These are phyloP conservation scores for Molossus molossus DNA, from an alignment of 2,797 vertebrate genomes.

Conservation along the genomic window DNA sequence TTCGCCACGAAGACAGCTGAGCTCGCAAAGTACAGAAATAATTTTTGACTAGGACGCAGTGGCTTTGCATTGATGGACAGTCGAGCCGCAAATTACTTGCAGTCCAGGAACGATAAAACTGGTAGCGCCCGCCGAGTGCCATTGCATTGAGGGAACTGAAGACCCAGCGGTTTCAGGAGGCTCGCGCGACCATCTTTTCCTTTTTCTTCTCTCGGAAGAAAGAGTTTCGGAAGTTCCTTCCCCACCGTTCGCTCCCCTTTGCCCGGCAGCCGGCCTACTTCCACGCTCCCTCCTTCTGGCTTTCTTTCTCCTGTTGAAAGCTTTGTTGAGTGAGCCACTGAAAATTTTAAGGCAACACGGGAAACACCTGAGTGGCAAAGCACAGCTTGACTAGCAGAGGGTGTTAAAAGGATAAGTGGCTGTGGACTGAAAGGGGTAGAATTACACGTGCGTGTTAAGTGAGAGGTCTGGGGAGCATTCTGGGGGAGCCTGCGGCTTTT, in stretches of 20 bases:
- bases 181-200: fast-evolving
- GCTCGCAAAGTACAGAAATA: not conserved
- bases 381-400: slow-evolving; percentile 69
- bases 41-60: slow-evolving; percentile 26
- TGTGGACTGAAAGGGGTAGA: slow-evolving; percentile 72
- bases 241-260: not conserved
- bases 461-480: slow-evolving; percentile 55
- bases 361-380: slow-evolving; percentile 56
- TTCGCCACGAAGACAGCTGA: not conserved
- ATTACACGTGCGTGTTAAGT: slow-evolving; percentile 64
- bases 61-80: not conserved
- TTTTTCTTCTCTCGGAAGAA: not conserved
- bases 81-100: not conserved
- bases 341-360: not conserved
- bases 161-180: not conserved
- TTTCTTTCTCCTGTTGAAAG: not conserved
- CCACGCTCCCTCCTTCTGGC: not conserved
- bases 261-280: slow-evolving; percentile 4
- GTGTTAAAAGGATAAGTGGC: slow-evolving; percentile 72
- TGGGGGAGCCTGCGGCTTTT: not conserved
- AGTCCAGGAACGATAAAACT: not conserved
- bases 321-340: slow-evolving; percentile 24
- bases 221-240: not conserved
- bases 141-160: not conserved
- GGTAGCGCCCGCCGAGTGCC: fast-evolving